Base-by-base conservation (phyloP, 2,888 invertebrate species). In the Drosophila nigricruria region DNA sequence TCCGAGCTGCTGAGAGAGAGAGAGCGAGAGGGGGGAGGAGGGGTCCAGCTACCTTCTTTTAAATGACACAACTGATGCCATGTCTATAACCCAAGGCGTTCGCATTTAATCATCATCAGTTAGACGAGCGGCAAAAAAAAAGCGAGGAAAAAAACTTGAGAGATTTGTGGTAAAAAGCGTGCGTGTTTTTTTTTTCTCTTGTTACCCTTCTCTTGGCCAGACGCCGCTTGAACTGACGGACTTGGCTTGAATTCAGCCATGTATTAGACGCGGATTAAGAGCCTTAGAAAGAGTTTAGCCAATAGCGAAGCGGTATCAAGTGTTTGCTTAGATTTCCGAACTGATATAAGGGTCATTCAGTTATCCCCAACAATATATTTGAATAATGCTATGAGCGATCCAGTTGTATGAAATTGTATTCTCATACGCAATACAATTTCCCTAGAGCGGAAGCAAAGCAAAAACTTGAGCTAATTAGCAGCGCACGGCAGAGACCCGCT, bases 81-180 rank as follows among this genome's bases (percentile, higher is more conserved):
- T 88, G 88, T 90, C 90, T 90, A 84, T 88, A 90, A 88, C 91
- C 91, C 83, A 82, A 90, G 91, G 91, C 91, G 82, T 85, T 89
- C 81, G 87, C 87, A 90, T 90, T 90, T 91, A 91, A 91, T 91
- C 91, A 91, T 87, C 87, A 88, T 91, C 89, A 89, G 88, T 82
- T 89, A 84, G 86, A 87, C 88, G 84, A 82, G 78, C 58, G 52
- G 71, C 70, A 65, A 49, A 69, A 67, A 69, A 36, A 36, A 53
- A 36, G 4, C n/a, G 27, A 18, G 14, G 27, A 27, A 79, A 86
- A 43, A 81, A 83, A 74, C 81, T 74, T 82, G 69, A 78, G 71
- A 83, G 77, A 85, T 83, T 82, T 86, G 88, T 84, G 79, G 86
- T 82, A 83, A 85, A 86, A 85, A 82, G 82, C 84, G 86, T 82